A percentile compares a stretch with the other conserved stretches of the same genome.
phyloP scores from a whole-genome alignment of 2,113 vertebrate genomes.

The Apodemus sylvaticus region DNA sequence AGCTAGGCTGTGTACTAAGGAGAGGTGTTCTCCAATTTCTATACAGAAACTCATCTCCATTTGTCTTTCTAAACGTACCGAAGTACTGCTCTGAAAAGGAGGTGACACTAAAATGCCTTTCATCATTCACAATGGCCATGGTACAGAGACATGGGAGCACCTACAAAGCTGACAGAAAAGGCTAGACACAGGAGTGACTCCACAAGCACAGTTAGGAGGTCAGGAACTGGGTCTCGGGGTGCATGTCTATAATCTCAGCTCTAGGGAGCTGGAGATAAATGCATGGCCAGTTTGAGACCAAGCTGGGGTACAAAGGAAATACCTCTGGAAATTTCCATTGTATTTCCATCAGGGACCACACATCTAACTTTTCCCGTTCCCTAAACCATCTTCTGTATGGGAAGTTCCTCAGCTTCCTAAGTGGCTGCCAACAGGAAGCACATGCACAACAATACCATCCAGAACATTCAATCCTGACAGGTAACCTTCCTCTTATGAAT shows the following conservation, averaged over 20 bases:
- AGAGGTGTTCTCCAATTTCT: background rate
- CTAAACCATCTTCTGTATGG: background rate
- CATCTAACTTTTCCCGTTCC: background rate
- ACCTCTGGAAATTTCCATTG: background rate
- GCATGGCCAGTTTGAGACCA: background rate
- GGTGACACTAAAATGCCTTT: background rate
- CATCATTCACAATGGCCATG: background rate
- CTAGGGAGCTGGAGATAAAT: background rate
- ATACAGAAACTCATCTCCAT: background rate
- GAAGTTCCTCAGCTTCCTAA: background rate
- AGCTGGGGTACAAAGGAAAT: background rate
- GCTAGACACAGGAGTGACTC: no score
- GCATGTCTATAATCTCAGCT: background rate
- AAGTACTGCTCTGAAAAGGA: background rate
- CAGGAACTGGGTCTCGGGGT: background rate
- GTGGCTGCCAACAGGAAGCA: background rate
- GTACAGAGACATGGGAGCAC: background rate
- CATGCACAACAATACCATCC: background rate
- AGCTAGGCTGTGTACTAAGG: background rate
- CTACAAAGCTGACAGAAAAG: background rate
- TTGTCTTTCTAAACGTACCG: background rate
- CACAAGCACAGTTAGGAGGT: background rate
- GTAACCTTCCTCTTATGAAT: constrained; percentile 1
- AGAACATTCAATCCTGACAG: background rate
- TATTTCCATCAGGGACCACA: background rate